A percentile compares a stretch with the other conserved stretches of the same genome.
phyloP scores from a whole-genome alignment of 2,888 invertebrate species.

The Dendrolimus houi region DNA sequence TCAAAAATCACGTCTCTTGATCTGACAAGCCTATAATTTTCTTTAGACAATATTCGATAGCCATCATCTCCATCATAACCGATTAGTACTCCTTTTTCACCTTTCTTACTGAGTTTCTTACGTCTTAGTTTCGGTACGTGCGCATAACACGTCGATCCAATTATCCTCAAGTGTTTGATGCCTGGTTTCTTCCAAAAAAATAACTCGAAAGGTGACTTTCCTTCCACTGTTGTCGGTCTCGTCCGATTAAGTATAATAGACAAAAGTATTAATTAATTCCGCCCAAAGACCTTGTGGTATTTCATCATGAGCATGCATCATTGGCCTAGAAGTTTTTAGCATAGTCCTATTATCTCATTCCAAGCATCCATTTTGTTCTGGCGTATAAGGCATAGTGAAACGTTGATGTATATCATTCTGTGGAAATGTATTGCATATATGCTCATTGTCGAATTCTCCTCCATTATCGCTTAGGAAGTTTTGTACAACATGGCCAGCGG shows the following conservation, averaged over 20 bases:
- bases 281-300: too few relatives aligned
- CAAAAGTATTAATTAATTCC: constrained; percentile 4
- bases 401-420: constrained; percentile 3
- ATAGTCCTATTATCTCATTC: too few relatives aligned
- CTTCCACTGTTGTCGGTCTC: constrained; percentile 1
- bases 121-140: constrained; percentile 54
- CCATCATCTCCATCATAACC: neutral
- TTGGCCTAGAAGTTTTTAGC: too few relatives aligned
- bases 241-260: constrained; percentile 7
- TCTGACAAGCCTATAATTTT: constrained; percentile 17
- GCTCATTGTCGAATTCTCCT: constrained; percentile 1
- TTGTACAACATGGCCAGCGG: constrained; percentile 1
- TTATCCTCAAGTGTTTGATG: constrained; percentile 4
- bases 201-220: constrained; percentile 8
- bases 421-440: constrained; percentile 2
- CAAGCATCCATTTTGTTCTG: too few relatives aligned
- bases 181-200: constrained; percentile 5
- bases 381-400: constrained; percentile 1
- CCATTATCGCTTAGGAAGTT: constrained; percentile 1
- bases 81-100: constrained; percentile 1
- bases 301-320: too few relatives aligned
- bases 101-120: constrained; percentile 58
- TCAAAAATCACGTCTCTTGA: constrained; percentile 80
- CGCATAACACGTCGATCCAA: constrained; percentile 1
- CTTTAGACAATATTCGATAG: neutral